Percentiles rank a stretch among this genome's conserved stretches.
phyloP scores from a whole-genome alignment of 2,888 invertebrate species.

The Archips xylosteana region DNA sequence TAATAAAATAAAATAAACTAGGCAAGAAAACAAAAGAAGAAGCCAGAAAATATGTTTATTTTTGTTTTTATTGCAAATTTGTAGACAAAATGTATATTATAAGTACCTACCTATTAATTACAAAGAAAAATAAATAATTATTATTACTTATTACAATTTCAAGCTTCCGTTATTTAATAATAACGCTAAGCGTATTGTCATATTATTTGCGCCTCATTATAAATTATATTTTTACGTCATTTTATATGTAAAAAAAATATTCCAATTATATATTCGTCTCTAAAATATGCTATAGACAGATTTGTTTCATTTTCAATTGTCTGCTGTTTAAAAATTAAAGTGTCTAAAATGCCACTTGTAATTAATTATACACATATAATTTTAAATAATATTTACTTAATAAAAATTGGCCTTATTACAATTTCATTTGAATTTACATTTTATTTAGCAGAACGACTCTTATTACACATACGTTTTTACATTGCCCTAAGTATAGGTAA shows the following conservation, averaged over 20 bases:
- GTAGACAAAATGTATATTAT: neutral
- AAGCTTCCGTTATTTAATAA: neutral
- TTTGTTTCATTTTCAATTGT: neutral
- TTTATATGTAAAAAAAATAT: neutral
- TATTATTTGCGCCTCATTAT: neutral
- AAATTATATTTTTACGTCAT: neutral
- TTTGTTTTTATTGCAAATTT: neutral
- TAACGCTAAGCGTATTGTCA: neutral
- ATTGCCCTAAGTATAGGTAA: no score
- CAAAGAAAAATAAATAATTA: slow-evolving; percentile 5
- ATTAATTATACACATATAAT: slow-evolving; percentile 16
- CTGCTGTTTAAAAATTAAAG: neutral
- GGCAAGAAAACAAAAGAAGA: neutral
- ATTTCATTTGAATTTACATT: neutral
- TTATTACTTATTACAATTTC: neutral
- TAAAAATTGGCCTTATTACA: slow-evolving; percentile 34
- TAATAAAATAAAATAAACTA: slow-evolving; percentile 12
- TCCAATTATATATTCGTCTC: neutral
- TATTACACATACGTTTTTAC: neutral
- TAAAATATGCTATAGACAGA: neutral
- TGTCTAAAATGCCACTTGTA: neutral
- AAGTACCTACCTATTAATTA: neutral
- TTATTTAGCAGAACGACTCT: neutral
- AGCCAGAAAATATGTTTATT: slow-evolving; percentile 12
- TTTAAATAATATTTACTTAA: neutral